phyloP scores from a whole-genome alignment of 92 coral and sea anemone genomes.

The Porites divaricata region DNA sequence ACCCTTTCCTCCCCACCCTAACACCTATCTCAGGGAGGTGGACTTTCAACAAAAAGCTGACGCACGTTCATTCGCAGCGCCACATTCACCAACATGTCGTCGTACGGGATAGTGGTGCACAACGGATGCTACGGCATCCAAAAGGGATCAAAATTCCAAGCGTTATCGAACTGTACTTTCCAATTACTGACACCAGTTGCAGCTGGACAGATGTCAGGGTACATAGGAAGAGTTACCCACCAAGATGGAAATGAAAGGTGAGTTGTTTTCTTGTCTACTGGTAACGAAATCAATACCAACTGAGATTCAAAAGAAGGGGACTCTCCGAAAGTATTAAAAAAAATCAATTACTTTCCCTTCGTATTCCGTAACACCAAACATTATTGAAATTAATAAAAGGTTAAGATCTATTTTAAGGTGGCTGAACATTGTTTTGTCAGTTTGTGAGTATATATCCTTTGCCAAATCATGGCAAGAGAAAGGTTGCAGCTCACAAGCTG shows the following conservation, averaged over 20 bases:
- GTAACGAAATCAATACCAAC: background rate
- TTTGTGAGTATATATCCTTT: no score
- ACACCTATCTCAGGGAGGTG: no score
- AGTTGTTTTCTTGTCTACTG: background rate
- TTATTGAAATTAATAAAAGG: no score
- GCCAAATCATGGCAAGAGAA: no score
- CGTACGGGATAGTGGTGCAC: background rate
- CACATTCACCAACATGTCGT: no score
- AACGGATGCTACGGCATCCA: slow-evolving; percentile 1
- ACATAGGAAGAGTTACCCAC: background rate
- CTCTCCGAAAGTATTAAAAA: background rate
- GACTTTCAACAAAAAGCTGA: background rate
- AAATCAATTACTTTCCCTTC: background rate
- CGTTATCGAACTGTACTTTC: background rate
- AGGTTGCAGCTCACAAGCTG: no score
- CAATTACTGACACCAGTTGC: background rate
- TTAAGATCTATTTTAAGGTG: no score
- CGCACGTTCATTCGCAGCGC: background rate
- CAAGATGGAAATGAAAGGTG: slow-evolving; percentile 2
- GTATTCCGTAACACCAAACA: no score
- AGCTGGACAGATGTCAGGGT: background rate
- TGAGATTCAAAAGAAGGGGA: background rate
- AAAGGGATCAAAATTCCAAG: background rate
- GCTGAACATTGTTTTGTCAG: no score
- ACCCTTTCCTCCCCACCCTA: no score